phyloP scores from a whole-genome alignment of 2,113 vertebrate species.

The Lepus timidus region DNA sequence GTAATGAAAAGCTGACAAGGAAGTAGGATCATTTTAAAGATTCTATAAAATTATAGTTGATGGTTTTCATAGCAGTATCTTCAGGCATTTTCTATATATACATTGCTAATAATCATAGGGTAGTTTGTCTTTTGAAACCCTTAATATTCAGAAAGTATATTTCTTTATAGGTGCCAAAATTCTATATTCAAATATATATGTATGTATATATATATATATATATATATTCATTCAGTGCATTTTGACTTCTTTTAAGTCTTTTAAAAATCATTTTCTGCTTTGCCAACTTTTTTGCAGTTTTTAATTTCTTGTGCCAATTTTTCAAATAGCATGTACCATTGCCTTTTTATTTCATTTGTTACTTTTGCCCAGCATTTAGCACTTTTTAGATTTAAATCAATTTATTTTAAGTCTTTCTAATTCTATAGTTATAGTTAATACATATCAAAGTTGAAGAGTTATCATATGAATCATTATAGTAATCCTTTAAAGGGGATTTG shows the following conservation, averaged over 20 bases:
- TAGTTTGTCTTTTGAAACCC: not conserved
- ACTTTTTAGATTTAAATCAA: slow-evolving; percentile 30
- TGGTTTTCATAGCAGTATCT: not conserved
- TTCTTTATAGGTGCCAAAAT: not conserved
- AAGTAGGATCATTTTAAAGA: not conserved
- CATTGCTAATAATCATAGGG: not conserved
- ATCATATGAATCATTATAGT: not conserved
- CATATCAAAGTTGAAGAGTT: not conserved
- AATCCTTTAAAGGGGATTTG: not conserved
- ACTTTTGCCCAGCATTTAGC: not conserved
- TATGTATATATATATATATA: not conserved
- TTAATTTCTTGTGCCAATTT: slow-evolving; percentile 15
- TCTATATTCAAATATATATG: not conserved
- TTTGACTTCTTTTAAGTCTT: not conserved
- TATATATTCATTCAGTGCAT: not conserved
- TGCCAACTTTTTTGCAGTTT: not conserved
- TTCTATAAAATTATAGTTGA: not conserved
- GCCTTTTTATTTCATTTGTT: slow-evolving; percentile 8
- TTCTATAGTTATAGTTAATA: not conserved
- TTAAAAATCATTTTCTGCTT: not conserved
- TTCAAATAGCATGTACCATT: not conserved
- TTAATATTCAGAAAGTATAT: not conserved
- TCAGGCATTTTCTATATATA: not conserved
- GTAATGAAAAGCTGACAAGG: too few species aligned
- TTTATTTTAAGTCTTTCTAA: slow-evolving; percentile 21